Percentiles rank a stretch among this genome's conserved stretches.
phyloP scores from a whole-genome alignment of 2,113 vertebrate genomes.

The Tachysurus vachellii region DNA sequence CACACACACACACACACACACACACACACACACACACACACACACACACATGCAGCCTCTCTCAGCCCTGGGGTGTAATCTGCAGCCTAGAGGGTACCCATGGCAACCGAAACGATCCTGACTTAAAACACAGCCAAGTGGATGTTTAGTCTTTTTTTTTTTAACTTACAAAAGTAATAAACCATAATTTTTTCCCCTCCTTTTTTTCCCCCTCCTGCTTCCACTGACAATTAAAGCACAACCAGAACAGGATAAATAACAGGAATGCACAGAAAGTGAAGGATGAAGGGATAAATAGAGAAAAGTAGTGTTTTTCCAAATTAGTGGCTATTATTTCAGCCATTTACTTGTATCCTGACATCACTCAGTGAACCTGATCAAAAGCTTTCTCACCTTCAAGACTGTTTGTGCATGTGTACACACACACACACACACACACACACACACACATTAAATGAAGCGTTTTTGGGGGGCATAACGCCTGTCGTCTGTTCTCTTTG shows the following conservation, averaged over 20 bases:
- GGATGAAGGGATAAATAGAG: not conserved
- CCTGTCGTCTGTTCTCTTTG: constrained; percentile 28
- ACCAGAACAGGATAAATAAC: not conserved
- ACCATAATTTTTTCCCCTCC: no score
- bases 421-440: not conserved
- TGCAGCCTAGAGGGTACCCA: constrained; percentile 51
- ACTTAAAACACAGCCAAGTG: constrained; percentile 28
- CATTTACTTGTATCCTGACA: constrained; percentile 6
- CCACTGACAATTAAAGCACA: not conserved
- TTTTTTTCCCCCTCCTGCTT: not conserved
- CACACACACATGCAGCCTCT: constrained; percentile 22
- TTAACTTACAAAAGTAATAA: constrained; percentile 2
- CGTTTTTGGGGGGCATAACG: not conserved
- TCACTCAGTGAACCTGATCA: constrained; percentile 15
- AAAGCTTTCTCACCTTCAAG: constrained; percentile 7
- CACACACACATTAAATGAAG: constrained; percentile 5
- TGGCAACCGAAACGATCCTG: constrained; percentile 46
- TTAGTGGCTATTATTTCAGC: not conserved
- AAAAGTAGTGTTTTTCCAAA: not conserved
- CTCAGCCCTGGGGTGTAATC: constrained; percentile 42
- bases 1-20: constrained; percentile 35
- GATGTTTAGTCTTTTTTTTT: not conserved
- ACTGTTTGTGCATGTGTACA: not conserved
- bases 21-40: constrained; percentile 23
- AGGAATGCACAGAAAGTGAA: not conserved